Percentiles rank a stretch among this genome's conserved stretches.
phyloP scores from a whole-genome alignment of 2,113 vertebrate species.

The Alectura lathami region DNA sequence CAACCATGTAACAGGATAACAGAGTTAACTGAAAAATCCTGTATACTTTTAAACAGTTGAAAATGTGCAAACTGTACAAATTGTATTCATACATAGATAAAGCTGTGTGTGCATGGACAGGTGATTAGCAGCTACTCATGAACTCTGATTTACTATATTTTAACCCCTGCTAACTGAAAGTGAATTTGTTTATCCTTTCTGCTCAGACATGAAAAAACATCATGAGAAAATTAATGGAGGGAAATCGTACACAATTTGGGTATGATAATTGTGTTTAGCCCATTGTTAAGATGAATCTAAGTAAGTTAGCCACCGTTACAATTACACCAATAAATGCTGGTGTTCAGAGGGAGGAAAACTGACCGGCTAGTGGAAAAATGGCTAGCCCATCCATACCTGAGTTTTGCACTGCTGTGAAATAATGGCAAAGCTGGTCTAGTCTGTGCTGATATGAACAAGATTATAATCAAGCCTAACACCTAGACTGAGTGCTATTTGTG shows the following conservation, averaged over 20 bases:
- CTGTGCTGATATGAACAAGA: neutral
- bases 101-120: neutral
- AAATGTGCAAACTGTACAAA: neutral
- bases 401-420: neutral
- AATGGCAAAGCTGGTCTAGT: slow-evolving; percentile 4
- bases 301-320: neutral
- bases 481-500: neutral
- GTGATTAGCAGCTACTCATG: neutral
- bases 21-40: neutral
- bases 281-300: neutral
- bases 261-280: neutral
- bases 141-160: neutral
- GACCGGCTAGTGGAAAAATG: neutral
- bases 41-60: neutral
- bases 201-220: neutral
- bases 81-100: neutral
- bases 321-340: neutral
- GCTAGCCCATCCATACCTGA: neutral
- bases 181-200: neutral
- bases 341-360: neutral
- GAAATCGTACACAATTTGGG: neutral
- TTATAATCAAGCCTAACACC: slow-evolving; percentile 2
- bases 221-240: neutral
- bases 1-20: neutral
- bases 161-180: neutral